These are phyloP conservation scores for Musca vetustissima DNA, from an alignment of 1,140 invertebrate species.

Conservation along the genomic window DNA sequence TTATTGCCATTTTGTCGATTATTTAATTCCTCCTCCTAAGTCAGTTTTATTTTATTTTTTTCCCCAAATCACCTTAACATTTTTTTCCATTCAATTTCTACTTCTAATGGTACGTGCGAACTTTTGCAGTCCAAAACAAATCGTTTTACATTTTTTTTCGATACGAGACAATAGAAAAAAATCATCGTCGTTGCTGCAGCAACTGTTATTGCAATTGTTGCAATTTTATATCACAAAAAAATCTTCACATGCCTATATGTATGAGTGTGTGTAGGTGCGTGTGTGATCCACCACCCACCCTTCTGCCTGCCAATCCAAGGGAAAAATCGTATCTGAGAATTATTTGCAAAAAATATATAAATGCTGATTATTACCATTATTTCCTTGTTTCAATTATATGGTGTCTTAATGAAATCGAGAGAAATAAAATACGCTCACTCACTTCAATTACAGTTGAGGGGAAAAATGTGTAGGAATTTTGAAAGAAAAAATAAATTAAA, in stretches of 20 bases:
- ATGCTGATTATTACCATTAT: slow-evolving; percentile 5
- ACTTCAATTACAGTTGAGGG: no score
- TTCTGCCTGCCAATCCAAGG: neutral
- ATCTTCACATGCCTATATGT: neutral
- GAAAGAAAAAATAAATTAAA: no score
- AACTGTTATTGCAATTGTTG: no score
- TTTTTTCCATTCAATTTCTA: slow-evolving; percentile 2
- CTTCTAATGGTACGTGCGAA: slow-evolving; percentile 26
- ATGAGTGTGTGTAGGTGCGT: neutral
- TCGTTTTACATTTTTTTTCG: neutral
- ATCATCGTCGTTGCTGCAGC: no score
- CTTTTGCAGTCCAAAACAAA: slow-evolving; percentile 28
- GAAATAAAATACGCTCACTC: no score
- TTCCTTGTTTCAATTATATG: slow-evolving; percentile 9
- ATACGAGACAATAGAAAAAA: no score
- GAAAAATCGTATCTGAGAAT: neutral
- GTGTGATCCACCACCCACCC: no score
- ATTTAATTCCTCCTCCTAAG: neutral
- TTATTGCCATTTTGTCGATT: neutral
- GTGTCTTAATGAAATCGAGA: neutral
- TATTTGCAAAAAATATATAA: slow-evolving; percentile 9
- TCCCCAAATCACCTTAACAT: neutral
- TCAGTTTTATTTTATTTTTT: neutral
- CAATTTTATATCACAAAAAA: no score
- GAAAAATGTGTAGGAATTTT: no score